Conservation (phyloP, 2,888 invertebrate genomes). For the Athrips mouffetella region DNA sequence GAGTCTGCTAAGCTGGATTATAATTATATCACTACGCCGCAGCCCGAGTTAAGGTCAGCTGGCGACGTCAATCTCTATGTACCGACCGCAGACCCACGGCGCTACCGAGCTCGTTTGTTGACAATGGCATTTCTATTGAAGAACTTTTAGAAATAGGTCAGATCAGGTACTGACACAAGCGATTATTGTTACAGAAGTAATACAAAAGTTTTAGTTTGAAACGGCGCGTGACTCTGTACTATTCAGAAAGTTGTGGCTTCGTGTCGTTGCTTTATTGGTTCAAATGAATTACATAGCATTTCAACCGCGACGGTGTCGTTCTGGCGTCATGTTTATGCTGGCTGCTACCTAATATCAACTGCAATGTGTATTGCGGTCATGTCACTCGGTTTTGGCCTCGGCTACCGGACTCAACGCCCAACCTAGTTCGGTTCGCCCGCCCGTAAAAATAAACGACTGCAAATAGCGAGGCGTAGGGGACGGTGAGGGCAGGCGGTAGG, state of each 20-base stretch:
- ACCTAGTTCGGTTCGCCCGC: conserved; percentile 36
- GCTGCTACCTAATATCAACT: conserved; percentile 1
- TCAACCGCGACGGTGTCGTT: not conserved
- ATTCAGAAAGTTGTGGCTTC: too few species aligned
- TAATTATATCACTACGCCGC: conserved; percentile 11
- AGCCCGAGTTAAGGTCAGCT: conserved; percentile 5
- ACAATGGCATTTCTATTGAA: conserved; percentile 1
- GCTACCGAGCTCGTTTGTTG: conserved; percentile 2
- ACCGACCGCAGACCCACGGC: conserved; percentile 10
- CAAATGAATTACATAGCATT: conserved; percentile 1
- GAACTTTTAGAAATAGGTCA: not conserved
- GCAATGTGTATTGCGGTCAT: conserved; percentile 12
- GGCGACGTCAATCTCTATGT: conserved; percentile 5
- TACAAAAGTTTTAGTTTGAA: not conserved
- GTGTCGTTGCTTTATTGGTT: too few species aligned
- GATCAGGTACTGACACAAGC: not conserved
- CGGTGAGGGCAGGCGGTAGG: conserved; percentile 24
- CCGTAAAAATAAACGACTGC: conserved; percentile 58
- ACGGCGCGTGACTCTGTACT: not conserved
- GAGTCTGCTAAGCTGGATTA: conserved; percentile 20
- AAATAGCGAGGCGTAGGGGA: conserved; percentile 28
- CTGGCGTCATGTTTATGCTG: not conserved
- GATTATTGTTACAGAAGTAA: not conserved
- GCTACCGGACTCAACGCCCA: conserved; percentile 29
- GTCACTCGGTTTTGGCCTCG: conserved; percentile 10